Conservation (phyloP, 2,888 invertebrate genomes). For the Noctua janthe region DNA sequence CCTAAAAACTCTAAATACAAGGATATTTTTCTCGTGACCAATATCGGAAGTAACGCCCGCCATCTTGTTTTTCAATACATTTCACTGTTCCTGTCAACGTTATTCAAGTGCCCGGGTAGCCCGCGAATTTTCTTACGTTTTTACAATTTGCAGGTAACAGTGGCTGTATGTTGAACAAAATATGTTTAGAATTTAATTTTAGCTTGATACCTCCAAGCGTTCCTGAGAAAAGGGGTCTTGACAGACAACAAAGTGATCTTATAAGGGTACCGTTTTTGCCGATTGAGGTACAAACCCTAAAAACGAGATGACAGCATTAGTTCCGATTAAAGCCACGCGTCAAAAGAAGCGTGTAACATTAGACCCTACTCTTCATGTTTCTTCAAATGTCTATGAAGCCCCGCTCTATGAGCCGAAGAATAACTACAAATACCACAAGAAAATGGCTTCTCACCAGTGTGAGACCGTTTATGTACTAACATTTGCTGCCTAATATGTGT, state of each 20-base stretch:
- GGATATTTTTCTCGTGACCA: no score
- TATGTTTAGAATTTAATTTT: no score
- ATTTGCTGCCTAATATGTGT: conserved; percentile 54
- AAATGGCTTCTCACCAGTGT: conserved; percentile 36
- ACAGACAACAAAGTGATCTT: no score
- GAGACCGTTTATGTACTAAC: conserved; percentile 35
- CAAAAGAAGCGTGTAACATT: neutral
- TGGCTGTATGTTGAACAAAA: no score
- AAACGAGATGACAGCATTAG: neutral
- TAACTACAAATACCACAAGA: conserved; percentile 49
- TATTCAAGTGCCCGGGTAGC: no score
- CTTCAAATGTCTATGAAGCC: conserved; percentile 45
- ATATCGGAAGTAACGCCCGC: neutral
- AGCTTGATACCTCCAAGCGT: no score
- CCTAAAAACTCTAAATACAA: neutral
- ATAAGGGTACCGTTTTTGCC: no score
- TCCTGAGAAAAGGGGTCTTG: no score
- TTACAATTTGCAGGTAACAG: no score
- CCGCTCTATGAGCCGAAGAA: neutral
- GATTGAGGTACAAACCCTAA: neutral
- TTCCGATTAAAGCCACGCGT: neutral
- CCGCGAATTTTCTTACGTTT: no score
- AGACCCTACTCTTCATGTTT: conserved; percentile 29
- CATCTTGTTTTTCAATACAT: neutral
- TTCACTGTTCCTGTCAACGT: neutral